Conservation (phyloP, 2,888 invertebrate species). For the Lasius fuliginosus region DNA sequence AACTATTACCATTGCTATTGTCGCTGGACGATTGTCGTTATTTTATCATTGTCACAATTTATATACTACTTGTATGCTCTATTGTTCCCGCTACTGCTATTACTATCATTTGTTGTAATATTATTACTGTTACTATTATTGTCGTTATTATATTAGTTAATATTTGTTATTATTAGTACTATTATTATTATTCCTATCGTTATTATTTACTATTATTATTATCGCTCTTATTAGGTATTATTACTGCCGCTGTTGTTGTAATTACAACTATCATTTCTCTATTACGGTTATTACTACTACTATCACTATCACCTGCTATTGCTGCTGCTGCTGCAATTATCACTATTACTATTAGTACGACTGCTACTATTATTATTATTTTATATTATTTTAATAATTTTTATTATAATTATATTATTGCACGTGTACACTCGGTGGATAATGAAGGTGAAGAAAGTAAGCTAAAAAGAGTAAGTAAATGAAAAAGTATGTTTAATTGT, state of each 20-base stretch:
- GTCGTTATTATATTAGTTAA: conserved; percentile 48
- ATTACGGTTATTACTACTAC: conserved; percentile 18
- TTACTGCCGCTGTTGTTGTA: neutral
- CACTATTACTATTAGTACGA: conserved; percentile 56
- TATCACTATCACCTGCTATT: conserved; percentile 31
- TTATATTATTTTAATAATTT: conserved; percentile 57
- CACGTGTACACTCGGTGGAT: conserved; percentile 81
- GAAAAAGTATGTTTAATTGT: conserved; percentile 55
- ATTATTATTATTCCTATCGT: conserved; percentile 70
- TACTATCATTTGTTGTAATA: conserved; percentile 54
- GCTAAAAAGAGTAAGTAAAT: conserved; percentile 56
- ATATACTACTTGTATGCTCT: conserved; percentile 25
- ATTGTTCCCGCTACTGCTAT: conserved; percentile 57
- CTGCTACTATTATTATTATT: conserved; percentile 57
- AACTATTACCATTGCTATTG: conserved; percentile 54
- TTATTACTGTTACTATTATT: conserved; percentile 47
- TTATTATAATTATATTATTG: conserved; percentile 67
- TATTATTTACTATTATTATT: conserved; percentile 65
- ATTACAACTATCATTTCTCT: conserved; percentile 18
- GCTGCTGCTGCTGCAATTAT: conserved; percentile 50
- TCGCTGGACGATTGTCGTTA: neutral
- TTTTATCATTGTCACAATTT: conserved; percentile 15
- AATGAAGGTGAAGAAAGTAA: conserved; percentile 53
- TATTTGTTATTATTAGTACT: conserved; percentile 48
- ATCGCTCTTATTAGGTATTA: conserved; percentile 42